Percentiles rank a stretch among this genome's conserved stretches.
Conservation (phyloP, 2,888 invertebrate species). For the Cosmia pyralina region DNA sequence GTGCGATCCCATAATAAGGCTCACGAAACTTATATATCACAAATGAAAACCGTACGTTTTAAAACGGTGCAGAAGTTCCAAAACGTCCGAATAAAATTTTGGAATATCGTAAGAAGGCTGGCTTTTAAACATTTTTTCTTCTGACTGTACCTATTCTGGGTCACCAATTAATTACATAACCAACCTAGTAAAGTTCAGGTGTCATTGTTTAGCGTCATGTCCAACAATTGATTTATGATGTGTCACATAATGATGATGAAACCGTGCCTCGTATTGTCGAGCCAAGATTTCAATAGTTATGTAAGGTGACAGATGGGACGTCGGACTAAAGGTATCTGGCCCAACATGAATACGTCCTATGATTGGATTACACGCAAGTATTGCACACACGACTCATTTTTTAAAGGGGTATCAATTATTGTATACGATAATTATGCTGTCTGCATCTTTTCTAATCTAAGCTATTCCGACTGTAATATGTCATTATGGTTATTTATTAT, state of each 20-base stretch:
- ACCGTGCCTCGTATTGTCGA: constrained; percentile 57
- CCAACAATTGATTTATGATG: constrained; percentile 67
- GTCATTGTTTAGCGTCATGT: constrained; percentile 55
- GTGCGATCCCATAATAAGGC: background rate
- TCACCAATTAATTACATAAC: constrained; percentile 53
- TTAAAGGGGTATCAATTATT: constrained; percentile 61
- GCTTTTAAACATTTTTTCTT: background rate
- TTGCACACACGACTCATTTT: constrained; percentile 50
- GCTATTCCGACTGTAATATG: constrained; percentile 22
- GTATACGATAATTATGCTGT: constrained; percentile 38
- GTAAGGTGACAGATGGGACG: constrained; percentile 69
- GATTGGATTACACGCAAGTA: constrained; percentile 59
- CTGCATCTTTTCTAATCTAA: constrained; percentile 40
- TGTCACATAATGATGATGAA: constrained; percentile 66
- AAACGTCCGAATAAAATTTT: background rate
- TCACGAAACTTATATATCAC: background rate
- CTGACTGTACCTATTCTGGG: background rate
- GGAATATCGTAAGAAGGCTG: background rate
- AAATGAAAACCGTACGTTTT: background rate
- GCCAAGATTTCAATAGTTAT: constrained; percentile 66
- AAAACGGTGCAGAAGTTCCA: background rate
- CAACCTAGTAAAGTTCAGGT: constrained; percentile 53
- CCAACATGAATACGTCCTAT: constrained; percentile 60
- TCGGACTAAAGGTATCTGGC: constrained; percentile 68
- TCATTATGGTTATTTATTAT: constrained; percentile 51